phyloP scores from a whole-genome alignment of 2,797 vertebrate genomes.

The Todus mexicanus region DNA sequence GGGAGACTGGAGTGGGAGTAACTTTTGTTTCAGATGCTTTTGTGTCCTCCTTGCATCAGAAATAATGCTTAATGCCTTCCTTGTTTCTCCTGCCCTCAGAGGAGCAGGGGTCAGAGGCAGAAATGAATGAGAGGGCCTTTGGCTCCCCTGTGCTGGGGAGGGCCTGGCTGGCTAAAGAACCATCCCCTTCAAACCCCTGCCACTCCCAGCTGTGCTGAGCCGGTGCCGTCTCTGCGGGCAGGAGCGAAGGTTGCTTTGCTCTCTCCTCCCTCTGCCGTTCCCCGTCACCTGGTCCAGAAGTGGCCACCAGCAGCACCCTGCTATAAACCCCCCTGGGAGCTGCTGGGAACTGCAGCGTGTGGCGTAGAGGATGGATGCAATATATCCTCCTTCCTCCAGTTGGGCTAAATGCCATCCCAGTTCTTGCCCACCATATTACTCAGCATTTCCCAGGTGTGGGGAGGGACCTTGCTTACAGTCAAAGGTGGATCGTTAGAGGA shows the following conservation, averaged over 20 bases:
- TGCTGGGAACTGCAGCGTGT: background rate
- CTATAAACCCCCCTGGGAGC: background rate
- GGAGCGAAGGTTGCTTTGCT: background rate
- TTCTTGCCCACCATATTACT: background rate
- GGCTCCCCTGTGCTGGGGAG: background rate
- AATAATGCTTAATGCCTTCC: background rate
- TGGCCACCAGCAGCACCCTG: background rate
- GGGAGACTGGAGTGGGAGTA: background rate
- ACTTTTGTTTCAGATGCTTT: background rate
- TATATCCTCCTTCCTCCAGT: background rate
- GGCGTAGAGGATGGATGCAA: background rate
- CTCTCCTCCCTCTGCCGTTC: background rate
- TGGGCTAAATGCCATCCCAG: background rate
- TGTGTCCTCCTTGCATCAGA: background rate
- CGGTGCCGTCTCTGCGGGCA: rapidly evolving
- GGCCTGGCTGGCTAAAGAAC: background rate
- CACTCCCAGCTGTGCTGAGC: background rate
- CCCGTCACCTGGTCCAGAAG: rapidly evolving
- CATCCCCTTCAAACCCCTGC: background rate
- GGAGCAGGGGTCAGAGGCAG: background rate
- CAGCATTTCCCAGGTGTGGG: background rate
- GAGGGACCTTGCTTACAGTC: background rate
- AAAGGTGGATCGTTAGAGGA: background rate
- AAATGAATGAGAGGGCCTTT: background rate
- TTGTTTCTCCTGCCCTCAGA: background rate